These are phyloP conservation scores for Pseudorasbora parva DNA, from an alignment of 2,113 vertebrate genomes.

Conservation along the genomic window DNA sequence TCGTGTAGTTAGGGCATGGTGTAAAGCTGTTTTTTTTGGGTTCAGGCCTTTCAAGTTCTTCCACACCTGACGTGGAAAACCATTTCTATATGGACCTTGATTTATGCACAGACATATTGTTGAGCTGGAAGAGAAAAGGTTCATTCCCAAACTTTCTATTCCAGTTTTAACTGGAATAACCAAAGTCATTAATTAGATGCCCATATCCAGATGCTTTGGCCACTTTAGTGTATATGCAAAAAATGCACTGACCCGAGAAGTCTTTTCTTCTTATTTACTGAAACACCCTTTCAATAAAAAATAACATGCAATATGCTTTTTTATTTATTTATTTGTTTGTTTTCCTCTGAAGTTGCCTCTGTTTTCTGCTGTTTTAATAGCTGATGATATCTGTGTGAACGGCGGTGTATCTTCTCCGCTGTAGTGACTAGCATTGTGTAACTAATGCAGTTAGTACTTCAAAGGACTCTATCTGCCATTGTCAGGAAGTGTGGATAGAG, in stretches of 20 bases:
- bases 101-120: no score
- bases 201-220: neutral
- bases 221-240: neutral
- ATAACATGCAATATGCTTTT: no score
- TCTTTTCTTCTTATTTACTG: neutral
- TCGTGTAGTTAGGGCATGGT: no score
- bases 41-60: no score
- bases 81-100: no score
- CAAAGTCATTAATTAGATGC: neutral
- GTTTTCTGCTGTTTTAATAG: constrained; percentile 46
- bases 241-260: neutral
- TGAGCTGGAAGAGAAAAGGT: no score
- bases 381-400: constrained; percentile 44
- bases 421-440: constrained; percentile 43
- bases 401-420: constrained; percentile 1
- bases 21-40: no score
- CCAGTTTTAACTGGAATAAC: neutral
- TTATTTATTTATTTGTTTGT: neutral
- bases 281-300: neutral
- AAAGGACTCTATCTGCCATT: constrained; percentile 47
- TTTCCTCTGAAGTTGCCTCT: constrained; percentile 39
- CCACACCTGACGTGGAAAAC: no score
- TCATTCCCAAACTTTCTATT: neutral
- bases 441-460: constrained; percentile 58
- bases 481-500: constrained; percentile 39